Evolutionary conservation across 2,797 vertebrate species (phyloP).

Genomic region (Neosilurus hyrtlii): DNA sequence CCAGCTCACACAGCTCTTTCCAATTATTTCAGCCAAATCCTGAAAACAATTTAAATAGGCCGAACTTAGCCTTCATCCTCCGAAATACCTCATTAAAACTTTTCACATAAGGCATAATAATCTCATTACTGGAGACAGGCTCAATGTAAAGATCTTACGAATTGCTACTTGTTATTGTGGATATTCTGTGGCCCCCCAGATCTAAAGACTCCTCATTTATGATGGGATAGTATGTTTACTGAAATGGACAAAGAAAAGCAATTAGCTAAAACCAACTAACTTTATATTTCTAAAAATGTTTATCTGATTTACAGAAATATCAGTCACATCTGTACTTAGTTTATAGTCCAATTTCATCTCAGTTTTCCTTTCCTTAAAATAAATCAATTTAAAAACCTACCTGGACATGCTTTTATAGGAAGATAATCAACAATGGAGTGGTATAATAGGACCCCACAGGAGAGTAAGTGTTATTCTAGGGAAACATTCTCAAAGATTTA

Average conservation of each 20-base stretch:
- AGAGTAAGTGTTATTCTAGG: background rate
- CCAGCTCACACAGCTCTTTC: conserved; percentile 15
- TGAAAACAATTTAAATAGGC: conserved; percentile 15
- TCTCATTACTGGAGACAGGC: background rate
- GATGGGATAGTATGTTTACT: too few relatives aligned
- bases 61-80: background rate
- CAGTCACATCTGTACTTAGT: background rate
- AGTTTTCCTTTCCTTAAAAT: background rate
- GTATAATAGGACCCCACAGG: background rate
- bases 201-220: background rate
- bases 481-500: background rate
- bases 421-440: background rate
- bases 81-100: conserved; percentile 9
- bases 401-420: background rate
- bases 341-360: background rate
- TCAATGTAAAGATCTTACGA: background rate
- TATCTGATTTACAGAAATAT: too few relatives aligned
- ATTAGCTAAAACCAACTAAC: background rate
- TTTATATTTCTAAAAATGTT: background rate
- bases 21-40: conserved; percentile 32
- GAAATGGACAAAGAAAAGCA: background rate
- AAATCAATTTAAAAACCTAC: background rate
- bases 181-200: background rate
- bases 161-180: background rate
- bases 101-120: background rate